Conservation (phyloP, 2,888 invertebrate genomes). For the Halictus quadricinctus region DNA sequence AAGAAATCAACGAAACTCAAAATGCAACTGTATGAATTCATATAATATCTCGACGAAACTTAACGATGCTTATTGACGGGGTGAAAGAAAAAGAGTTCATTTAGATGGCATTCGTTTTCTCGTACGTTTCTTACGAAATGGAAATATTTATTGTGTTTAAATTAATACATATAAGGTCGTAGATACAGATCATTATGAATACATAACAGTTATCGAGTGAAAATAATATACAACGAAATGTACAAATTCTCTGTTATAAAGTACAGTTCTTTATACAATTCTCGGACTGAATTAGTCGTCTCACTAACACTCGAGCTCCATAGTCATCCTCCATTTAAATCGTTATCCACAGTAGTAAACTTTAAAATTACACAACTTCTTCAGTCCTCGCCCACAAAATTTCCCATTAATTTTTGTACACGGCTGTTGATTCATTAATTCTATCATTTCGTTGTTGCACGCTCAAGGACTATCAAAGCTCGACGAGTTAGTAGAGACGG, state of each 20-base stretch:
- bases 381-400: neutral
- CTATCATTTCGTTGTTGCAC: neutral
- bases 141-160: slow-evolving; percentile 77
- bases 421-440: neutral
- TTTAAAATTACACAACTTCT: neutral
- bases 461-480: neutral
- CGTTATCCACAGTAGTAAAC: neutral
- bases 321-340: neutral
- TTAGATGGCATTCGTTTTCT: neutral
- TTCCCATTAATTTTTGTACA: neutral
- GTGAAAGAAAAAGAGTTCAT: neutral
- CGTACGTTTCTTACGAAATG: slow-evolving; percentile 62
- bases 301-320: slow-evolving; percentile 44
- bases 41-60: neutral
- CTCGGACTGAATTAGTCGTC: slow-evolving; percentile 51
- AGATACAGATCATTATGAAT: slow-evolving; percentile 73
- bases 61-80: neutral
- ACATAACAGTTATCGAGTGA: slow-evolving; percentile 72
- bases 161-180: slow-evolving; percentile 74
- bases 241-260: slow-evolving; percentile 70
- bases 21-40: neutral
- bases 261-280: slow-evolving; percentile 66
- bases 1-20: neutral
- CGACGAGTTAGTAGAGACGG: slow-evolving; percentile 22
- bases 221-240: slow-evolving; percentile 78